Base-by-base conservation (phyloP, 2,888 invertebrate species). In the Monochamus alternatus region DNA sequence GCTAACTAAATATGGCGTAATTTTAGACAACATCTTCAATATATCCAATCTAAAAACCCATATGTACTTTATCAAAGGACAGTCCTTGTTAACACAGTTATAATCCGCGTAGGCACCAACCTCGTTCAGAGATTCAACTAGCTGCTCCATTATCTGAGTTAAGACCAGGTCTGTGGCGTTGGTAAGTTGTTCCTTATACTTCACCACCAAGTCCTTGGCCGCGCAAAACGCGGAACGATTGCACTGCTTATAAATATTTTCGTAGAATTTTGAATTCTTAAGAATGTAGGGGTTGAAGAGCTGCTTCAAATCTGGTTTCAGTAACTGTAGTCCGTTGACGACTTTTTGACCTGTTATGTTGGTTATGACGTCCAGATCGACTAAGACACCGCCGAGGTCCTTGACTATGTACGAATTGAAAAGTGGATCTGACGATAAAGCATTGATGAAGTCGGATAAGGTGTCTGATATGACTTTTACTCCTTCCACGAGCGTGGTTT, bases 281-380 rank as follows among this genome's bases (percentile, higher is more conserved):
- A 69, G 43, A 5, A 79, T 32, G 62, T 52, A 75, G 1, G 74
- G 77, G 47, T 79, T 77, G 3, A 66, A 43, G 12, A 79, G 3
- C 9, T 52, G 10, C 4, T 31, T 62, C n/a, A 71, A 31, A n/a
- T n/a, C 12, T 3, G 32, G 9, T 3, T 63, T 10, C 44, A 44
- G 66, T 52, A 38, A 63, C 4, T 47, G 30, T 2, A 59, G 67
- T 5, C 74, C 44, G 1, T 32, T n/a, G 5, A 51, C 58, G 3
- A 73, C n/a, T 14, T 66, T 69, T 22, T 65, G 12, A 5, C 68
- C 52, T 4, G 75, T 2, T 3, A 66, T 71, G 0, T 31, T n/a
- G 2, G 9, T 68, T 3, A 79, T 47, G 5, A 74, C 9, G 30
- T 70, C 68, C 2, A 58, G 38, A 22, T 77, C 79, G n/a, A 72